phyloP scores from a whole-genome alignment of 2,113 vertebrate genomes.

The Verasper variegatus region DNA sequence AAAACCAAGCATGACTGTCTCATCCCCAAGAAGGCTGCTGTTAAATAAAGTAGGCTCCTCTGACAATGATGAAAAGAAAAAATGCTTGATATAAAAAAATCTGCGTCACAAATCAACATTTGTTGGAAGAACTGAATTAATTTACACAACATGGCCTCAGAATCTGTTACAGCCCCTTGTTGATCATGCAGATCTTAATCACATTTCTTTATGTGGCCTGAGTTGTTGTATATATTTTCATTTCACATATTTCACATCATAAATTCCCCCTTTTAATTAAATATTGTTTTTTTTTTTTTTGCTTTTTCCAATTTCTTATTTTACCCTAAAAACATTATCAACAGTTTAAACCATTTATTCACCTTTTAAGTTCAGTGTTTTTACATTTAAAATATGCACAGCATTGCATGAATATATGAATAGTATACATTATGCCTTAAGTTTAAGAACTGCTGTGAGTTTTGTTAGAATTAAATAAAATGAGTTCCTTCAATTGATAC shows the following conservation, averaged over 20 bases:
- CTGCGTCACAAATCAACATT: not conserved
- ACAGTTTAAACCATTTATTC: not conserved
- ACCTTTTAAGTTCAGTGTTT: not conserved
- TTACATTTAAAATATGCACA: not conserved
- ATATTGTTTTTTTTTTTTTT: not conserved
- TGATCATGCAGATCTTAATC: not conserved
- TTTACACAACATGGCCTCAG: not conserved
- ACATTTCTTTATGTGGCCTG: too few relatives aligned
- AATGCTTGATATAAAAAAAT: not conserved
- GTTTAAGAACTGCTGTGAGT: not conserved
- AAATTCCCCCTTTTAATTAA: too few relatives aligned
- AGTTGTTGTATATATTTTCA: too few relatives aligned
- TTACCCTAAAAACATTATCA: not conserved
- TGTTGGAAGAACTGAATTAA: not conserved
- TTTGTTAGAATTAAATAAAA: not conserved
- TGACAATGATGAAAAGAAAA: not conserved
- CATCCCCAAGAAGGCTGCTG: conserved; percentile 1
- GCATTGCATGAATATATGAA: not conserved
- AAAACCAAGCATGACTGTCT: conserved; percentile 33
- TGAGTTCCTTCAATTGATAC: not conserved
- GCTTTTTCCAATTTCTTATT: not conserved
- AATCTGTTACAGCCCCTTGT: not conserved
- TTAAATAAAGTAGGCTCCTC: not conserved
- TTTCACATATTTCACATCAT: too few relatives aligned
- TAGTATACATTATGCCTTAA: not conserved